A percentile compares a stretch with the other conserved stretches of the same genome.
Evolutionary conservation across 2,888 invertebrate genomes (phyloP).

Genomic region (Leucoptera coffeella): DNA sequence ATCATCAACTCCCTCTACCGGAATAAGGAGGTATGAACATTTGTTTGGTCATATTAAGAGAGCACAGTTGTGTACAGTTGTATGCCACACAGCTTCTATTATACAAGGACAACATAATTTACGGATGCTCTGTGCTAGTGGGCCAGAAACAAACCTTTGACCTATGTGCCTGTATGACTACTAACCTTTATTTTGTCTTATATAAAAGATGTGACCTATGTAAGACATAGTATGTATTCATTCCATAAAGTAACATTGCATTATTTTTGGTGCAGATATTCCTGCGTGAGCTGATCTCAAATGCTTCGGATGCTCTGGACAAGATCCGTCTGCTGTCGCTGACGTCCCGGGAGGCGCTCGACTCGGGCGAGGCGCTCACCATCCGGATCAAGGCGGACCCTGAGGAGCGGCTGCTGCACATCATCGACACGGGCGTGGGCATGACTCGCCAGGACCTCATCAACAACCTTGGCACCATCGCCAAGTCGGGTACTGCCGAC

Average conservation of each 20-base stretch:
- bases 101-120: too few relatives aligned
- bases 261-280: constrained; percentile 71
- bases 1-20: constrained; percentile 99
- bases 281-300: constrained; percentile 95
- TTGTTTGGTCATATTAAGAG: constrained; percentile 1
- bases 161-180: too few relatives aligned
- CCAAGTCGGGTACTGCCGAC: constrained; percentile 95
- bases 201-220: too few relatives aligned
- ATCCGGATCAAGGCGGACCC: constrained; percentile 93
- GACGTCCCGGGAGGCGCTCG: constrained; percentile 76
- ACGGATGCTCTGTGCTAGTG: too few relatives aligned
- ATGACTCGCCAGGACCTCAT: constrained; percentile 94
- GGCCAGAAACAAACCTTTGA: too few relatives aligned
- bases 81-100: neutral
- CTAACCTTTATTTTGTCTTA: too few relatives aligned
- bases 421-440: constrained; percentile 95
- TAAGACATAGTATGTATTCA: too few relatives aligned
- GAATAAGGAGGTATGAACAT: constrained; percentile 92
- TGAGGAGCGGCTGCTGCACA: constrained; percentile 84
- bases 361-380: constrained; percentile 72
- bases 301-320: constrained; percentile 97
- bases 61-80: neutral
- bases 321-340: constrained; percentile 92
- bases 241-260: too few relatives aligned
- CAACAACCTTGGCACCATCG: constrained; percentile 96